These are phyloP conservation scores for Gonatopus flavifemur DNA, from an alignment of 1,140 invertebrate genomes.

Conservation along the genomic window DNA sequence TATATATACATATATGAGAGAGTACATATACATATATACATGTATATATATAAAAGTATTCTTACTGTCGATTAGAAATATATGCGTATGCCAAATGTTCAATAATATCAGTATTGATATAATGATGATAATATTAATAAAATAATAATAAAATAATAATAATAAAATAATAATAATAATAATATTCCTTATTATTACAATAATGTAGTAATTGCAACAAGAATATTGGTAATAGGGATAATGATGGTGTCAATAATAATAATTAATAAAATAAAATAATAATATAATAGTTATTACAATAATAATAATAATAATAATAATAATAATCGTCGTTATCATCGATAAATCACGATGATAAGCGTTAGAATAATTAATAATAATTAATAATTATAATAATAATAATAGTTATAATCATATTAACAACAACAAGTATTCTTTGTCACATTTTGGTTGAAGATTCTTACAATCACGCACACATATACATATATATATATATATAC, in stretches of 20 bases:
- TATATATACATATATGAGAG: conserved; percentile 45
- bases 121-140: conserved; percentile 25
- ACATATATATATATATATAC: no score
- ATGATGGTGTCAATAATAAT: conserved; percentile 28
- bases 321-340: conserved; percentile 33
- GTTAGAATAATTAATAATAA: conserved; percentile 49
- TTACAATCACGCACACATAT: conserved; percentile 59
- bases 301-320: conserved; percentile 46
- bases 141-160: conserved; percentile 26
- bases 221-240: conserved; percentile 35
- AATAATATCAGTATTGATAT: conserved; percentile 44
- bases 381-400: conserved; percentile 45
- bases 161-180: conserved; percentile 43
- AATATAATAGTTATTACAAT: conserved; percentile 38
- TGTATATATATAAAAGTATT: conserved; percentile 47
- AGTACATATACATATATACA: conserved; percentile 42
- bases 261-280: conserved; percentile 23
- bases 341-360: conserved; percentile 39
- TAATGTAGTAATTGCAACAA: conserved; percentile 45
- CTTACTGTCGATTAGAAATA: conserved; percentile 55
- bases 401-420: conserved; percentile 58
- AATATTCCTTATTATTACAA: conserved; percentile 40
- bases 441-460: conserved; percentile 59
- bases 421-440: conserved; percentile 58
- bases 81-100: conserved; percentile 49